Percentiles rank a stretch among this genome's conserved stretches.
phyloP scores from a whole-genome alignment of 2,113 vertebrate species.

The Triplophysa tibetana region DNA sequence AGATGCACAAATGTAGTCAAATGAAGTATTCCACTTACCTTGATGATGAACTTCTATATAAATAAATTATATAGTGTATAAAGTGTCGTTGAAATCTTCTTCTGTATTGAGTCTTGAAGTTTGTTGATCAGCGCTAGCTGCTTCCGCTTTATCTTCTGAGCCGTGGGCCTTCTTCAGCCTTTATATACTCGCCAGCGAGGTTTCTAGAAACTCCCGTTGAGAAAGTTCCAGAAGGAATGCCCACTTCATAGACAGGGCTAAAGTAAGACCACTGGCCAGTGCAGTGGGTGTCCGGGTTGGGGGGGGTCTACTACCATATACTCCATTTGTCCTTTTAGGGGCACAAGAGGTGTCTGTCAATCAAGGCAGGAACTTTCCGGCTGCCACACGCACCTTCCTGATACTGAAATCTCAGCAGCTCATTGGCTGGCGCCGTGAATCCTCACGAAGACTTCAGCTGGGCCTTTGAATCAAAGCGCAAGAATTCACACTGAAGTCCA shows the following conservation, averaged over 20 bases:
- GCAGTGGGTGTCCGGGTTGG: slow-evolving; percentile 37
- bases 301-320: slow-evolving; percentile 57
- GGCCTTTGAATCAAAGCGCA: slow-evolving; percentile 1
- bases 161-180: slow-evolving; percentile 45
- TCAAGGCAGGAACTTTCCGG: slow-evolving; percentile 64
- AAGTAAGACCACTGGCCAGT: slow-evolving; percentile 39
- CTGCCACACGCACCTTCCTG: slow-evolving; percentile 56
- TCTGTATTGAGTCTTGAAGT: slow-evolving; percentile 33
- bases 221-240: slow-evolving; percentile 76
- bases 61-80: not conserved
- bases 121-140: slow-evolving; percentile 50
- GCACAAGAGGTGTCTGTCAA: slow-evolving; percentile 71
- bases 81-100: slow-evolving; percentile 7
- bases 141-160: slow-evolving; percentile 52
- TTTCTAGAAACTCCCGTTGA: slow-evolving; percentile 71
- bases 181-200: slow-evolving; percentile 71
- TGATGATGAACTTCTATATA: slow-evolving; percentile 44
- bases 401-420: slow-evolving; percentile 48
- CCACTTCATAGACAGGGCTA: slow-evolving; percentile 50
- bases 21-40: slow-evolving; percentile 19
- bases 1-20: not conserved
- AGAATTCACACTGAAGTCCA: slow-evolving; percentile 36
- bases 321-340: slow-evolving; percentile 75
- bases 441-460: not conserved
- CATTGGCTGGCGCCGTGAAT: slow-evolving; percentile 8